Base-by-base conservation (phyloP, 2,113 vertebrate species). In the Gymnobelideus leadbeateri region DNA sequence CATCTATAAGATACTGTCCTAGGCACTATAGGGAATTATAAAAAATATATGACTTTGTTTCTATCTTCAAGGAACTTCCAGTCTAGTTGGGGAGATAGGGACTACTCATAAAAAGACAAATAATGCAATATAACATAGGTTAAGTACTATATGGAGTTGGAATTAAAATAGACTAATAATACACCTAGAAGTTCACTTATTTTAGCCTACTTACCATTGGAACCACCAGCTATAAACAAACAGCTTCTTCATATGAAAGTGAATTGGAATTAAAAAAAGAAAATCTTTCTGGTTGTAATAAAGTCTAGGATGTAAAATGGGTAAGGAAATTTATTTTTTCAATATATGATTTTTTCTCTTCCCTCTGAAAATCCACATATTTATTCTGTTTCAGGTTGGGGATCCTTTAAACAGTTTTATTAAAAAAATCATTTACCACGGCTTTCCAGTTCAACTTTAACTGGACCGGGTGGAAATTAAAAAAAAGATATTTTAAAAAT, bases 381-480 rank as follows among this genome's bases (percentile, higher is more conserved):
- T 94, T 97, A 57, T 95, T 98, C 91, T 23, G 46, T 92, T 96
- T 97, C 96, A 97, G 96, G 96, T 97, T 97, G 97, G 94, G 95
- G 97, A 93, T 96, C 91, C 91, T 98, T 96, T 94, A 97, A 97
- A 96, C 0, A 26, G 92, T 97, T 98, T 98, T 98, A 98, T 98
- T 98, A 97, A 96, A 98, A 97, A 98, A 97, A 97, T 97, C 96
- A 98, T 98, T 97, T 97, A 97, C 97, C 96, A 92, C 94, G 96
- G 97, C 95, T 96, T 96, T 97, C 95, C 84, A 97, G 98, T 98
- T 98, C 97, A 98, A 97, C 97, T 97, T 98, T 98, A 98, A 98
- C 98, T 98, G 97, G 98, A 98, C 98, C 98, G 98, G 96, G 98
- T 98, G 98, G 98, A 98, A 99, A 98, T 98, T 97, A 98, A 97